phyloP scores from a whole-genome alignment of 2,113 vertebrate species.

The Rousettus leschenaultii region DNA sequence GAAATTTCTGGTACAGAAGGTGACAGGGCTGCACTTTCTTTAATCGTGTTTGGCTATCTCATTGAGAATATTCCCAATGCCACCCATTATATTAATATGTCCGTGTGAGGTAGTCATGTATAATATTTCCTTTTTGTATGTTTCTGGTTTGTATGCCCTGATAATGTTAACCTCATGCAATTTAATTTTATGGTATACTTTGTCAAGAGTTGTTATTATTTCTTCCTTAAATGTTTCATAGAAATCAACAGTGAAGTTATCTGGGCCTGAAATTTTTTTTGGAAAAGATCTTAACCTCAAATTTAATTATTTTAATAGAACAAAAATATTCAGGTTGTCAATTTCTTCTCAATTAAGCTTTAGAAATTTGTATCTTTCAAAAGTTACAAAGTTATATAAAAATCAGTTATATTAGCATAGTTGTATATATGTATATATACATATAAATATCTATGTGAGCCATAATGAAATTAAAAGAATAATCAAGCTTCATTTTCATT shows the following conservation, averaged over 20 bases:
- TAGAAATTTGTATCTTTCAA: neutral
- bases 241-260: neutral
- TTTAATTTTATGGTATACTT: neutral
- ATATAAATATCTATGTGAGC: no score
- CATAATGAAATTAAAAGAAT: neutral
- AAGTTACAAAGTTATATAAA: slow-evolving; percentile 62
- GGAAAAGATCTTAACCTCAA: neutral
- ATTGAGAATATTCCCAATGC: neutral
- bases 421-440: neutral
- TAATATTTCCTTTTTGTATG: neutral
- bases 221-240: neutral
- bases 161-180: neutral
- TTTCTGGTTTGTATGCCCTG: neutral
- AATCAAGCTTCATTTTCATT: neutral
- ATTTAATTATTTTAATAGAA: neutral
- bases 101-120: neutral
- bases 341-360: neutral
- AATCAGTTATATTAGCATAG: neutral
- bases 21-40: neutral
- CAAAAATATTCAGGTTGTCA: neutral
- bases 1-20: neutral
- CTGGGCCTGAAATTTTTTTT: neutral
- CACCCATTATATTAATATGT: neutral
- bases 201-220: neutral
- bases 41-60: neutral